Conservation (phyloP, 2,888 invertebrate genomes). For the Drosophila cyrtoloma region DNA sequence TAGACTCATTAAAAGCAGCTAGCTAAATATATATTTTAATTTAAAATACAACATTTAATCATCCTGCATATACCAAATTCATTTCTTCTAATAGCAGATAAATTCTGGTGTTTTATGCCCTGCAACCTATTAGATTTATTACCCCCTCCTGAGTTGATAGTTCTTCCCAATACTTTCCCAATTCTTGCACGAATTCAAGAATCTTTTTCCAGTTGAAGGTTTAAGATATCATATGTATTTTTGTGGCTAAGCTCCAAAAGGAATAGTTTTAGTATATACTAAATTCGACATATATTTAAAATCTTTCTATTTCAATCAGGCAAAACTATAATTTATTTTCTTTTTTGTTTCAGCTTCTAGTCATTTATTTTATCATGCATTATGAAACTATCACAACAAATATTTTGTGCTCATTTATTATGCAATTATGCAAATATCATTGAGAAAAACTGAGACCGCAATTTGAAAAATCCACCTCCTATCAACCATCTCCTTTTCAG, state of each 20-base stretch:
- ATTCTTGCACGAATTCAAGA: no score
- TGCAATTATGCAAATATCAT: slow-evolving; percentile 4
- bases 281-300: background rate
- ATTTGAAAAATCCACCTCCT: background rate
- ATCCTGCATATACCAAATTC: background rate
- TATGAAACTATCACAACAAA: background rate
- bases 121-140: no score
- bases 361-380: background rate
- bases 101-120: no score
- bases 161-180: no score
- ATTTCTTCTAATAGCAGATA: no score
- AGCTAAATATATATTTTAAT: background rate
- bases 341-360: background rate
- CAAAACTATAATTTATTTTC: background rate
- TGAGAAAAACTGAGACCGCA: background rate
- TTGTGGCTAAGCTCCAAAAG: background rate
- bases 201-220: no score
- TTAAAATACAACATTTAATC: background rate
- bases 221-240: background rate
- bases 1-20: no score
- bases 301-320: background rate
- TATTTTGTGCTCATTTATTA: background rate
- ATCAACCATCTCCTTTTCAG: no score
- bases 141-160: no score
- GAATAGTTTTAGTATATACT: background rate